A percentile compares a stretch with the other conserved stretches of the same genome.
phyloP scores from a whole-genome alignment of 2,797 vertebrate genomes.

The Propithecus deckenii region DNA sequence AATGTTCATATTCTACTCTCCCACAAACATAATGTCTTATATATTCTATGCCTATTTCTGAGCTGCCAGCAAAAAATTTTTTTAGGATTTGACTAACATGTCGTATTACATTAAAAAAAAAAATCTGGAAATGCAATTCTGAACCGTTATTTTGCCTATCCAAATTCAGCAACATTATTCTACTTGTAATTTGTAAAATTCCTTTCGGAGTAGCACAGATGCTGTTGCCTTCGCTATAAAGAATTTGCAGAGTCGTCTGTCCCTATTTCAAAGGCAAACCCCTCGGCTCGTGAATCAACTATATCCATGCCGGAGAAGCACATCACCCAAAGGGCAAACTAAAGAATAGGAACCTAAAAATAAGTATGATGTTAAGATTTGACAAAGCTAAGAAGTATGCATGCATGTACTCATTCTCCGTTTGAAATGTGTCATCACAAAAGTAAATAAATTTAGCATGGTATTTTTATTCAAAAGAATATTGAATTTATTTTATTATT shows the following conservation, averaged over 20 bases:
- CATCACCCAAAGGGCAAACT: not conserved
- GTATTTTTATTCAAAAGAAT: not conserved
- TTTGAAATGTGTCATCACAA: not conserved
- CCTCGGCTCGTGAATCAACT: not conserved
- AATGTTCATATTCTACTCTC: not conserved
- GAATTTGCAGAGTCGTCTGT: not conserved
- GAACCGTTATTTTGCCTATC: not conserved
- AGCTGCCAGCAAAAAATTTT: not conserved
- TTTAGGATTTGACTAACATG: not conserved
- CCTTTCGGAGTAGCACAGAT: not conserved
- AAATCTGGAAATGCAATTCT: not conserved
- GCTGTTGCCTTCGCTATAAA: not conserved
- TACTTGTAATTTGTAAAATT: not conserved
- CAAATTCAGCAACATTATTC: not conserved
- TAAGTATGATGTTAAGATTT: not conserved
- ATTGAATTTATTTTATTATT: not conserved
- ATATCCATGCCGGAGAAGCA: not conserved
- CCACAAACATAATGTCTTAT: not conserved
- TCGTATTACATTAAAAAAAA: not conserved
- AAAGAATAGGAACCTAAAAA: not conserved
- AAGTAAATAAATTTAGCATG: not conserved
- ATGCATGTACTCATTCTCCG: not conserved
- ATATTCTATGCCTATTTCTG: not conserved
- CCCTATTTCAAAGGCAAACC: not conserved
- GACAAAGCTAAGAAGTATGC: not conserved